Base-by-base conservation (phyloP, 2,113 vertebrate genomes). In the Rhinopithecus roxellana region DNA sequence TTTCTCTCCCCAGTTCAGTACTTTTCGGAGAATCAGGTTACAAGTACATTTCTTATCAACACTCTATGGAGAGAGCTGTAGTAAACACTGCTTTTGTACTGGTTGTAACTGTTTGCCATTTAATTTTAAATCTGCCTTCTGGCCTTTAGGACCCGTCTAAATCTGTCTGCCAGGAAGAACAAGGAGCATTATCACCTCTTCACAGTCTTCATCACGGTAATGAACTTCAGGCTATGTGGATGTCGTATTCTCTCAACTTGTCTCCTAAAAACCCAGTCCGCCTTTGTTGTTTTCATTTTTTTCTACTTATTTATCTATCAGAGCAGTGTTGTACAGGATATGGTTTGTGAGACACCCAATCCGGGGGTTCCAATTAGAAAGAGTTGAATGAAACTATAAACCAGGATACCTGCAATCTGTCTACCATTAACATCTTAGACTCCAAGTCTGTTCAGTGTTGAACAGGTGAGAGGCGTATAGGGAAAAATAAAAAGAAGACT, bases 81-180 rank as follows among this genome's bases (percentile, higher is more conserved):
- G 30, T 25, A 43, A 80, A 27, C 13, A 5, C 52, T 87, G 5
- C 67, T 30, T 94, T 87, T 75, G 32, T 52, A 45, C 82, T 61
- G 22, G 9, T 91, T n/a, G 75, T 55, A 84, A 92, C 61, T 77
- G 48, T 61, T 96, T 87, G 70, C 69, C 83, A 74, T 95, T 94
- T 98, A 80, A 96, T 92, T 97, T 93, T 70, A 77, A 95, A 77
- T 55, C 69, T 89, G 27, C 69, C 79, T 80, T 72, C 89, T 95
- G 80, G 83, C 69, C 88, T 94, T 83, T 27, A 38, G 45, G 70
- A 90, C 61, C 55, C 80, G n/a, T 75, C 40, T 64, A 94, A 95
- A 95, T 89, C 87, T 94, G 69, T 90, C 70, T 61, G 75, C 40
- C 64, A 67, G 35, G 32, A 87, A 88, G 83, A 95, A 87, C 83